Conservation (phyloP, 2,797 vertebrate genomes). For the Morus bassanus region DNA sequence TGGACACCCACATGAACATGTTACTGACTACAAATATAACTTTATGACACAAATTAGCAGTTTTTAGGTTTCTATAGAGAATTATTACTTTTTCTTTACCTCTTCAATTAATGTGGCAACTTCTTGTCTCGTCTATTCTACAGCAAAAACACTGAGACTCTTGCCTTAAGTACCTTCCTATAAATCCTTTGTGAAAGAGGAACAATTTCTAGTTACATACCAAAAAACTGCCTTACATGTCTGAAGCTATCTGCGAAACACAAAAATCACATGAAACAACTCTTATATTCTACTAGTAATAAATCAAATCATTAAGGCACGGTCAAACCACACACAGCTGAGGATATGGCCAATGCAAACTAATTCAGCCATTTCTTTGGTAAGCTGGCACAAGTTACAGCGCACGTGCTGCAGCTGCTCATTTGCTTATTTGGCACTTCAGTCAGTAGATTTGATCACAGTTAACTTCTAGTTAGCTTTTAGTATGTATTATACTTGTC, state of each 20-base stretch:
- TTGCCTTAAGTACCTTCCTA: not conserved
- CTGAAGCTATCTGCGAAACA: not conserved
- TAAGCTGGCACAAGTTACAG: not conserved
- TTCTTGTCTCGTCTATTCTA: not conserved
- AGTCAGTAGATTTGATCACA: not conserved
- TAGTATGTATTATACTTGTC: not conserved
- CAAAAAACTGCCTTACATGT: not conserved
- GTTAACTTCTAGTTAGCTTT: not conserved
- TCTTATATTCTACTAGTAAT: not conserved
- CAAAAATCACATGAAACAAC: not conserved
- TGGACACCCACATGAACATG: fast-evolving
- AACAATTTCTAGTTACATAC: not conserved
- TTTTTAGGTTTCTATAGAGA: not conserved
- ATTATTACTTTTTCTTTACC: not conserved
- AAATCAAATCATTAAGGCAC: not conserved
- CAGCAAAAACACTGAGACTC: not conserved
- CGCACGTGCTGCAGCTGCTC: fast-evolving
- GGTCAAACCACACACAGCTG: not conserved
- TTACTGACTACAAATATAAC: not conserved
- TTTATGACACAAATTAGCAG: not conserved
- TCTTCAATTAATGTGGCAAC: not conserved
- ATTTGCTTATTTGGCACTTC: not conserved
- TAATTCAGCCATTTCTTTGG: not conserved
- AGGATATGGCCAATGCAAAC: not conserved
- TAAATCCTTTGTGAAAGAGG: not conserved